A percentile compares a stretch with the other conserved stretches of the same genome.
Conservation (phyloP, 2,113 vertebrate species). For the Brachirus orientalis region DNA sequence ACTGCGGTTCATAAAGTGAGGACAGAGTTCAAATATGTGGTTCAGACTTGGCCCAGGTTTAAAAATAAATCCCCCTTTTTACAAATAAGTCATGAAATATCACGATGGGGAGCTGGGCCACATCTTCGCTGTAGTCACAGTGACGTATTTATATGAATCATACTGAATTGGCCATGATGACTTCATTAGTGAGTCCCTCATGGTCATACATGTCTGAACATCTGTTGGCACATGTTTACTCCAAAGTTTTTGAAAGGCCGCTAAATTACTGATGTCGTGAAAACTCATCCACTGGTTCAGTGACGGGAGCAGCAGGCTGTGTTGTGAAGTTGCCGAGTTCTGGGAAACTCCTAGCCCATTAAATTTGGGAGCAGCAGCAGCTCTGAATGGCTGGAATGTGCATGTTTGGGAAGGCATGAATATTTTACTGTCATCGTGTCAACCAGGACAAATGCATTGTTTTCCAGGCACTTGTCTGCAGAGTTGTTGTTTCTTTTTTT, state of each 20-base stretch:
- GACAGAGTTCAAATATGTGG: neutral
- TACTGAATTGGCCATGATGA: neutral
- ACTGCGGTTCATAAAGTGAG: neutral
- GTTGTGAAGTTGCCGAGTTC: constrained; percentile 31
- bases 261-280: neutral
- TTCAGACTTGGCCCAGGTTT: neutral
- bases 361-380: constrained; percentile 49
- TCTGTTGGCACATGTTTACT: neutral
- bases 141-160: neutral
- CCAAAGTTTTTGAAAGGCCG: constrained; percentile 1
- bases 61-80: constrained; percentile 10
- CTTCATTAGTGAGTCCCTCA: neutral
- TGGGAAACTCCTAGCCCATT: constrained; percentile 69
- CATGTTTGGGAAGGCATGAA: constrained; percentile 12
- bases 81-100: constrained; percentile 4
- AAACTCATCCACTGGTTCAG: constrained; percentile 5
- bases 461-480: neutral
- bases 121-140: neutral
- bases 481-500: too few relatives aligned
- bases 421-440: constrained; percentile 2
- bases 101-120: neutral
- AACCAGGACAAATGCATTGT: neutral
- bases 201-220: neutral
- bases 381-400: constrained; percentile 68
- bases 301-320: constrained; percentile 10